These are phyloP conservation scores for Temnothorax unifasciatus DNA, from an alignment of 2,888 invertebrate genomes.

Conservation along the genomic window DNA sequence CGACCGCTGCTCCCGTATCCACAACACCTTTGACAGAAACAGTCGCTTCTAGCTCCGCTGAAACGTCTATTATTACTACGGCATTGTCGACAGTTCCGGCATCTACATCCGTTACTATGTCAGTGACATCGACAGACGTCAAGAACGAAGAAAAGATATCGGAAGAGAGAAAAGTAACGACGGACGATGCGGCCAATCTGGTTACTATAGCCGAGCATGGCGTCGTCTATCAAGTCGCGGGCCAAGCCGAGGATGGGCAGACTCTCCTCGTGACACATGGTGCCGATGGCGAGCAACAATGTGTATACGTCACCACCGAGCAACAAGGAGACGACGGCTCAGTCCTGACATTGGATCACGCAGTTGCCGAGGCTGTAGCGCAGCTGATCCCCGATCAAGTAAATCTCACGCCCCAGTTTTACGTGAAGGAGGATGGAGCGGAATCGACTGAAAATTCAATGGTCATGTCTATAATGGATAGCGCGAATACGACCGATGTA, in stretches of 20 bases:
- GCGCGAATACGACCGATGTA: conserved; percentile 83
- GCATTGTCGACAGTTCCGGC: conserved; percentile 69
- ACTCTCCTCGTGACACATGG: conserved; percentile 92
- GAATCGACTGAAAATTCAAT: conserved; percentile 82
- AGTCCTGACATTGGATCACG: conserved; percentile 88
- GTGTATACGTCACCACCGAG: conserved; percentile 89
- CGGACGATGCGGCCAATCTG: conserved; percentile 88
- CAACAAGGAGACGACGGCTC: conserved; percentile 87
- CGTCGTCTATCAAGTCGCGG: conserved; percentile 92
- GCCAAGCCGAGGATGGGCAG: conserved; percentile 93
- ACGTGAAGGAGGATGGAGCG: conserved; percentile 85
- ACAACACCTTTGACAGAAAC: conserved; percentile 66
- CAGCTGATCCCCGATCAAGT: conserved; percentile 88
- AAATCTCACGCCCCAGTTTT: conserved; percentile 84
- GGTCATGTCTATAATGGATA: conserved; percentile 87
- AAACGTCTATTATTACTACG: conserved; percentile 65
- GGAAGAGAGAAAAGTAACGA: conserved; percentile 88
- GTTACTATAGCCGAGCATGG: conserved; percentile 94
- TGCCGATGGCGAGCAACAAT: conserved; percentile 92
- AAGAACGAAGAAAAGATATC: conserved; percentile 88
- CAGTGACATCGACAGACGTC: conserved; percentile 68
- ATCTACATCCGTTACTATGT: conserved; percentile 67
- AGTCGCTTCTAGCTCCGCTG: conserved; percentile 46
- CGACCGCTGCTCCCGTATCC: conserved; percentile 51
- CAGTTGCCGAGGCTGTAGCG: conserved; percentile 87